These are phyloP conservation scores for Sphenopsis melanotis DNA, from an alignment of 2,797 vertebrate genomes.

Conservation along the genomic window DNA sequence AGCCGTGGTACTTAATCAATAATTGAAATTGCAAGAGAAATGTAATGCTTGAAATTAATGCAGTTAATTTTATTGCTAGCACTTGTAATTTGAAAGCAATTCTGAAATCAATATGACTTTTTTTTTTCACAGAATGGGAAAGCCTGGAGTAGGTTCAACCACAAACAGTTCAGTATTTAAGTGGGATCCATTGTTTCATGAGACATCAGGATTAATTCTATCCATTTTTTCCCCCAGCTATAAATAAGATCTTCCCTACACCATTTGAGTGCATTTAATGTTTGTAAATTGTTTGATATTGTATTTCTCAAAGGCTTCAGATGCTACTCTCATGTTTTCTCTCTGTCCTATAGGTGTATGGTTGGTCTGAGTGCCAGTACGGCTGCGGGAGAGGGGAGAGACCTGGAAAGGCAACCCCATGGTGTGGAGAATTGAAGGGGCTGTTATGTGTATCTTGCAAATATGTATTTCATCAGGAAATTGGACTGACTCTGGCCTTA, in stretches of 20 bases:
- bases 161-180: not conserved
- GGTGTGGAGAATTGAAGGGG: not conserved
- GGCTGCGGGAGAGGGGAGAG: not conserved
- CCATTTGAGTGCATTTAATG: not conserved
- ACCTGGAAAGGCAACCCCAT: not conserved
- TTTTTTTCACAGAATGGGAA: not conserved
- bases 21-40: constrained; percentile 50
- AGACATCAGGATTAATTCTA: not conserved
- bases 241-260: not conserved
- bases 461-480: accelerated
- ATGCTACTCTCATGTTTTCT: not conserved
- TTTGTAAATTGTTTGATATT: not conserved
- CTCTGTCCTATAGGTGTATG: not conserved
- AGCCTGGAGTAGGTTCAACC: not conserved
- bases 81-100: constrained; percentile 62
- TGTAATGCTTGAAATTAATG: constrained; percentile 36
- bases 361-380: not conserved
- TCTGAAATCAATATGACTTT: constrained; percentile 46
- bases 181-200: not conserved
- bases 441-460: not conserved
- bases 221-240: not conserved
- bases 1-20: constrained; percentile 36
- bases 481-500: not conserved
- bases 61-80: constrained; percentile 60
- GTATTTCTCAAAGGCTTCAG: not conserved